phyloP scores from a whole-genome alignment of 23 tunicate species.

The Trididemnum nubilum region DNA sequence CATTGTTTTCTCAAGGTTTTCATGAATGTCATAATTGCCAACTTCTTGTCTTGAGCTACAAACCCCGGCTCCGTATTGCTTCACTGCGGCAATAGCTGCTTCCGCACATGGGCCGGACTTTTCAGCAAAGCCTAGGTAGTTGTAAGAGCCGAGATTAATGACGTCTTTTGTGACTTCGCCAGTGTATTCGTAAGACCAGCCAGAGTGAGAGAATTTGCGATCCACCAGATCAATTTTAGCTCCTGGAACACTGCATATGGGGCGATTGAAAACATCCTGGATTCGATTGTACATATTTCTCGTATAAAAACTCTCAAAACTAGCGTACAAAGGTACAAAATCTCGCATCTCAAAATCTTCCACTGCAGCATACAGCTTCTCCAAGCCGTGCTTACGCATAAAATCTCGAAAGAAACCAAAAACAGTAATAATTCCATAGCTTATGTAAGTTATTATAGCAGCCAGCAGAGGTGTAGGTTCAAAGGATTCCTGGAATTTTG shows the following conservation, averaged over 20 bases:
- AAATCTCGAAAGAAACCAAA: slow-evolving; percentile 70
- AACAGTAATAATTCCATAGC: slow-evolving; percentile 57
- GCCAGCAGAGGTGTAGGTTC: slow-evolving; percentile 52
- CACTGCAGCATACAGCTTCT: slow-evolving; percentile 41
- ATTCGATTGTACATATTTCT: slow-evolving; percentile 78
- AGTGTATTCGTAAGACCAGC: slow-evolving; percentile 76
- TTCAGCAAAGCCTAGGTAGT: slow-evolving; percentile 91
- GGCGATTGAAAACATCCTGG: slow-evolving; percentile 72
- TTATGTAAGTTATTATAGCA: slow-evolving; percentile 67
- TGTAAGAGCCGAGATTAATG: slow-evolving; percentile 79
- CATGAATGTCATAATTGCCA: slow-evolving; percentile 70
- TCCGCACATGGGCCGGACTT: slow-evolving; percentile 76
- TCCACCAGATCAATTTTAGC: slow-evolving; percentile 68
- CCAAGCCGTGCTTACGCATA: slow-evolving; percentile 42
- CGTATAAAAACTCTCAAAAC: slow-evolving; percentile 82
- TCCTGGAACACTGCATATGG: slow-evolving; percentile 87
- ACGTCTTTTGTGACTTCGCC: slow-evolving; percentile 62
- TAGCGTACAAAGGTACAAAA: slow-evolving; percentile 77
- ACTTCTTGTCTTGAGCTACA: slow-evolving; percentile 66
- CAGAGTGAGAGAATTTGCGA: slow-evolving; percentile 45
- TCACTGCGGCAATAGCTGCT: slow-evolving; percentile 60
- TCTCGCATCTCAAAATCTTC: slow-evolving; percentile 56
- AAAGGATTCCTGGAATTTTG: slow-evolving; percentile 60
- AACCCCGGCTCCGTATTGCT: slow-evolving; percentile 69
- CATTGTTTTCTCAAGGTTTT: slow-evolving; percentile 61